Conservation (phyloP, 2,797 vertebrate genomes). For the Amphiprion clarkii region DNA sequence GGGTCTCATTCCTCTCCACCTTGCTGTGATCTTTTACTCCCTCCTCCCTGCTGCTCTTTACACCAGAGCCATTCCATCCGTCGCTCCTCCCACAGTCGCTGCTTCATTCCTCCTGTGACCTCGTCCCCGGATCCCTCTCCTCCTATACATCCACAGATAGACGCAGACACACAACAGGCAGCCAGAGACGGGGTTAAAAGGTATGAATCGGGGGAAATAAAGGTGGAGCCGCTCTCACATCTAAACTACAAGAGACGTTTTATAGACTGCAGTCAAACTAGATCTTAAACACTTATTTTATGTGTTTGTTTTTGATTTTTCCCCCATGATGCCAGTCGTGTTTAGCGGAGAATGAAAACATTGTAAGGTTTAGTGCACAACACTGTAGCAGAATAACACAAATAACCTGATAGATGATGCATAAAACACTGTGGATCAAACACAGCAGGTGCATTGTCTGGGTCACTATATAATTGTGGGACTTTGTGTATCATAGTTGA, state of each 20-base stretch:
- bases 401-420: not conserved
- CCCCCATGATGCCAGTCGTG: too few species aligned
- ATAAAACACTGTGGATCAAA: not conserved
- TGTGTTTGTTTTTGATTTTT: slow-evolving; percentile 19
- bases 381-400: not conserved
- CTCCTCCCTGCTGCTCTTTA: slow-evolving; percentile 63
- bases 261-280: not conserved
- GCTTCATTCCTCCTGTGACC: slow-evolving; percentile 68
- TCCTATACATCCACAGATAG: slow-evolving; percentile 14
- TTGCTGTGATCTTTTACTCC: slow-evolving; percentile 68
- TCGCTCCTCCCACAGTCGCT: slow-evolving; percentile 58
- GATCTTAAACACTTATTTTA: slow-evolving; percentile 3
- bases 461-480: too few species aligned
- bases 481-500: too few species aligned
- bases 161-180: not conserved
- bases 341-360: not conserved
- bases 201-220: not conserved
- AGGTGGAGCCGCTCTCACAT: not conserved
- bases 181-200: slow-evolving; percentile 21
- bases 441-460: not conserved
- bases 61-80: slow-evolving; percentile 55
- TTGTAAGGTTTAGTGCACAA: not conserved
- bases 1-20: slow-evolving; percentile 76
- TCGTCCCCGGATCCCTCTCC: slow-evolving; percentile 34
- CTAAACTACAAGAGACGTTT: not conserved